Percentiles rank a stretch among this genome's conserved stretches.
These are phyloP conservation scores for Cnemophilus loriae DNA, from an alignment of 2,113 vertebrate species.

Conservation along the genomic window DNA sequence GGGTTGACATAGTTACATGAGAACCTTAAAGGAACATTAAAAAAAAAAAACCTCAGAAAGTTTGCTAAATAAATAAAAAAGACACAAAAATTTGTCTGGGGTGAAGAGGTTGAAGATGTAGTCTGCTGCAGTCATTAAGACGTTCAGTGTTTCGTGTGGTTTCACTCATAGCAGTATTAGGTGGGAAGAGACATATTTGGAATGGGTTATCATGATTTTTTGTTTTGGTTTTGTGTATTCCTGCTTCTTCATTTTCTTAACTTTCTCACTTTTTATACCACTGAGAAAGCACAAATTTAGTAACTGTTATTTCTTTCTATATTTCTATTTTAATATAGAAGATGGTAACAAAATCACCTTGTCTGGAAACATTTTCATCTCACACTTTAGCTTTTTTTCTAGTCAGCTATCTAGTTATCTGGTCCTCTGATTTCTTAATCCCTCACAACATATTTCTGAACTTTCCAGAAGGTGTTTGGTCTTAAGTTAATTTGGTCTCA, in stretches of 20 bases:
- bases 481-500: not conserved
- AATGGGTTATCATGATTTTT: not conserved
- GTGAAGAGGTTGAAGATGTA: not conserved
- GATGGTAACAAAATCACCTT: not conserved
- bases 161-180: not conserved
- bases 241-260: not conserved
- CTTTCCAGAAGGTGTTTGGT: not conserved
- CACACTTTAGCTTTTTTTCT: not conserved
- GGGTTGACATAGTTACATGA: not conserved
- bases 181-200: not conserved
- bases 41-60: not conserved
- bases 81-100: not conserved
- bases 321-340: not conserved
- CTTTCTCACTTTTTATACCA: not conserved
- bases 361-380: not conserved
- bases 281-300: not conserved
- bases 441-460: not conserved
- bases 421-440: not conserved
- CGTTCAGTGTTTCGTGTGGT: fast-evolving
- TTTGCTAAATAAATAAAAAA: not conserved
- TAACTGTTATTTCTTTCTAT: not conserved
- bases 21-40: not conserved
- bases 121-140: not conserved
- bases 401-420: not conserved
- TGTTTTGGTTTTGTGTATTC: not conserved